A percentile compares a stretch with the other conserved stretches of the same genome.
These are phyloP conservation scores for Leiothrix lutea DNA, from an alignment of 2,113 vertebrate genomes.

Conservation along the genomic window DNA sequence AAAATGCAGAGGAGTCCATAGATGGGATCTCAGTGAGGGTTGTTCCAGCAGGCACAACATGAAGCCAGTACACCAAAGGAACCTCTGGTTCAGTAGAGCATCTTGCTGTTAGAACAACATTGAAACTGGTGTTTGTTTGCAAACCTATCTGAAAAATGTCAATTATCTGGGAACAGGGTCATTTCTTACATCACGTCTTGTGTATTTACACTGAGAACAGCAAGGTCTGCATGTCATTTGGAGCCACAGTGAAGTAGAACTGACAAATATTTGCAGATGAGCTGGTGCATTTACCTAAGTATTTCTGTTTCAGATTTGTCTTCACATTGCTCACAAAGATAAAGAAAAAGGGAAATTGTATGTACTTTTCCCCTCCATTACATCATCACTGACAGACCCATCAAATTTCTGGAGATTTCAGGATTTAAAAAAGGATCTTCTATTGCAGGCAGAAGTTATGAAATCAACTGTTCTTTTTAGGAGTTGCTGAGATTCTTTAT, in stretches of 20 bases:
- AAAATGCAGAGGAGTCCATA: background rate
- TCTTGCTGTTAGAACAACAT: background rate
- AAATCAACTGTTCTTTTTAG: background rate
- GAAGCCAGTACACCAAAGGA: rapidly evolving
- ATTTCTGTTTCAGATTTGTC: background rate
- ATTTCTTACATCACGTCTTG: background rate
- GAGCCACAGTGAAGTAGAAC: background rate
- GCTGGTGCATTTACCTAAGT: background rate
- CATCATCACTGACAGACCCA: background rate
- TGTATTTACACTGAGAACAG: background rate
- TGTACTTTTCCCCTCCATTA: background rate
- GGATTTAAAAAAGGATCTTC: background rate
- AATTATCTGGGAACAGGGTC: background rate
- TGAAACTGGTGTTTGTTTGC: background rate
- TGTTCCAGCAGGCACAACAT: background rate
- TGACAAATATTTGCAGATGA: background rate
- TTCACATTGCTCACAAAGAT: background rate
- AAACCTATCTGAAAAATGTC: background rate
- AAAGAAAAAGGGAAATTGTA: background rate
- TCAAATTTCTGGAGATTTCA: background rate
- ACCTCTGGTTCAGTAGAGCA: background rate
- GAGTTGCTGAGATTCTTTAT: background rate
- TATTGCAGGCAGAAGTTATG: background rate
- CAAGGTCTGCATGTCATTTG: background rate
- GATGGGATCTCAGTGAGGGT: background rate